A percentile compares a stretch with the other conserved stretches of the same genome.
Evolutionary conservation across 2,797 vertebrate species (phyloP).

Genomic region (Taeniopygia guttata): DNA sequence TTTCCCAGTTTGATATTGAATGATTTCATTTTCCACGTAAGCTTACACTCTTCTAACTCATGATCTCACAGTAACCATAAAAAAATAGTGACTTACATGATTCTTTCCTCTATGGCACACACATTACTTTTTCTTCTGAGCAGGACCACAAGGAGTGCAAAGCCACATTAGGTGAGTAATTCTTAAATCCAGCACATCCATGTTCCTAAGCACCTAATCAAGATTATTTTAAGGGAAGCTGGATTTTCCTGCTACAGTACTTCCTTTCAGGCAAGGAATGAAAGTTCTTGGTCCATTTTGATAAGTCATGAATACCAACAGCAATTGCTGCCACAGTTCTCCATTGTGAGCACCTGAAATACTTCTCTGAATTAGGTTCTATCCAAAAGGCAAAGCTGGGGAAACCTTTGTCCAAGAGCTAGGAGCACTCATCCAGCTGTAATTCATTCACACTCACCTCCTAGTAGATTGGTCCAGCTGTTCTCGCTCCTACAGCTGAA

Average conservation of each 20-base stretch:
- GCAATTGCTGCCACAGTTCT: neutral
- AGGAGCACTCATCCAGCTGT: neutral
- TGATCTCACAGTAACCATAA: neutral
- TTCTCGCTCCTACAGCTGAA: neutral
- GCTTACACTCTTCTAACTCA: neutral
- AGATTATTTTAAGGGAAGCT: neutral
- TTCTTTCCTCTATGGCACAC: neutral
- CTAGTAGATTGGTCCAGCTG: neutral
- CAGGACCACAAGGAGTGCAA: neutral
- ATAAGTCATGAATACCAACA: fast-evolving
- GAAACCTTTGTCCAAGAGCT: neutral
- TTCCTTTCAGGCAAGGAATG: neutral
- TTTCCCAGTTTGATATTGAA: neutral
- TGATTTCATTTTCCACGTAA: neutral
- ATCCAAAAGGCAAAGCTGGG: neutral
- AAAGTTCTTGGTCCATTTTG: neutral
- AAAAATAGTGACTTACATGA: neutral
- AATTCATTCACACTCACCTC: neutral
- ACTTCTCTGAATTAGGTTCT: neutral
- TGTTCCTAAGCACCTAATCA: neutral
- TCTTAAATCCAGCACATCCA: neutral
- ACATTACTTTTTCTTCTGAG: neutral
- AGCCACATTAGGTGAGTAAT: neutral
- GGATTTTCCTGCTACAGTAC: neutral
- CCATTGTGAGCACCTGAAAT: neutral